Percentiles rank a stretch among this genome's conserved stretches.
phyloP scores from a whole-genome alignment of 2,113 vertebrate genomes.

The Coryphaenoides rupestris region DNA sequence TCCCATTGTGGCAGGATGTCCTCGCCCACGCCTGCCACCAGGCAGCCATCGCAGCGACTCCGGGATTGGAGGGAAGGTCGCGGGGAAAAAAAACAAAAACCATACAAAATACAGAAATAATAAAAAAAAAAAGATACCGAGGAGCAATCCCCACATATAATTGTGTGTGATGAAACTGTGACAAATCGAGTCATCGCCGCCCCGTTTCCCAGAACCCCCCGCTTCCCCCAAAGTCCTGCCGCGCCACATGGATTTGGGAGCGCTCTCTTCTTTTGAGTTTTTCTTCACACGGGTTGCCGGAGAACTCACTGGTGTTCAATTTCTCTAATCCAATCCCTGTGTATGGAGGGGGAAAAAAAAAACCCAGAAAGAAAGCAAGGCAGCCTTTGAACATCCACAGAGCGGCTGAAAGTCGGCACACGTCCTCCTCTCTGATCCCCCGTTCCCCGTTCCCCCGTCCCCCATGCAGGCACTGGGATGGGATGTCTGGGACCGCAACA shows the following conservation, averaged over 20 bases:
- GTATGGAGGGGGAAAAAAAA: conserved; percentile 38
- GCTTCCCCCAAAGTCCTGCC: conserved; percentile 23
- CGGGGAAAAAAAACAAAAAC: no score
- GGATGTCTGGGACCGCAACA: conserved; percentile 45
- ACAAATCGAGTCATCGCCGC: conserved; percentile 64
- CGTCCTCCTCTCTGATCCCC: conserved; percentile 35
- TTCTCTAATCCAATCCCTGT: conserved; percentile 67
- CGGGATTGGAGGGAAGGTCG: no score
- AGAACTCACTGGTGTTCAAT: conserved; percentile 63
- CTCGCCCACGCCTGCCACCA: no score
- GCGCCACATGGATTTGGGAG: conserved; percentile 51
- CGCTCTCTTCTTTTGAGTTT: conserved; percentile 55
- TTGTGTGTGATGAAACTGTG: conserved; percentile 64
- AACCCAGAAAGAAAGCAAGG: neutral
- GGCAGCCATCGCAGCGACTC: no score
- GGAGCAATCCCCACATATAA: conserved; percentile 42
- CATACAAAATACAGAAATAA: no score
- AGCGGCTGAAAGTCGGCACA: conserved; percentile 55
- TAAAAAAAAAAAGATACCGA: conserved; percentile 19
- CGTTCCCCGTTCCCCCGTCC: conserved; percentile 47
- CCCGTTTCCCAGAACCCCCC: conserved; percentile 38
- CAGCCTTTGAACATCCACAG: conserved; percentile 60
- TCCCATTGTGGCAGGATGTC: no score
- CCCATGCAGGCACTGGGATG: neutral
- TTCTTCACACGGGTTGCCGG: conserved; percentile 22